These are phyloP conservation scores for Sebastes hubbsi DNA, from an alignment of 2,797 vertebrate genomes.

Conservation along the genomic window DNA sequence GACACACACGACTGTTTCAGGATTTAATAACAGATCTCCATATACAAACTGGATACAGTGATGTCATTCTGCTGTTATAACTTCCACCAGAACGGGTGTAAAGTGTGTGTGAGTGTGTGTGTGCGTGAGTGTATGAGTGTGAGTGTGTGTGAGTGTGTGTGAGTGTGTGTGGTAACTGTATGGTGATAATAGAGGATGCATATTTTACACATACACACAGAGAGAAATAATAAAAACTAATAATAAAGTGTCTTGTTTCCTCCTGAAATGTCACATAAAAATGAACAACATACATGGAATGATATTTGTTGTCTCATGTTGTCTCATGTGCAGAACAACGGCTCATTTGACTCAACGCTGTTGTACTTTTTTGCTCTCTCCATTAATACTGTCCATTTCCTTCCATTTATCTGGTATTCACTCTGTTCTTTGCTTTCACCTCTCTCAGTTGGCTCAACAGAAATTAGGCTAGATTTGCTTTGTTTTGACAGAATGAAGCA, in stretches of 20 bases:
- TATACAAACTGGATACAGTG: constrained; percentile 73
- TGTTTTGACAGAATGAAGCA: background rate
- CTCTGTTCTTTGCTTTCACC: background rate
- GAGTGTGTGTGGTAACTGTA: background rate
- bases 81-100: constrained; percentile 51
- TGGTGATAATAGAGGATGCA: constrained; percentile 9
- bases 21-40: constrained; percentile 80
- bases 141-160: constrained; percentile 17
- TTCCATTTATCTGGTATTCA: background rate
- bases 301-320: background rate
- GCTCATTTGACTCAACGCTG: background rate
- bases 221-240: background rate
- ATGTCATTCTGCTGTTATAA: constrained; percentile 41
- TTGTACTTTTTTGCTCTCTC: background rate
- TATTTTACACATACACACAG: background rate
- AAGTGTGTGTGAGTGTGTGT: constrained; percentile 18
- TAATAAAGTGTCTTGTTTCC: background rate
- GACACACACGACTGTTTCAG: background rate
- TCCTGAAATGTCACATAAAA: background rate
- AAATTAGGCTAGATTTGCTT: background rate
- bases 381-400: background rate
- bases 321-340: background rate
- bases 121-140: constrained; percentile 24
- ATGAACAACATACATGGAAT: background rate
- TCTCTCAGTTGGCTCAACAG: background rate